A percentile compares a stretch with the other conserved stretches of the same genome.
These are phyloP conservation scores for Menidia menidia DNA, from an alignment of 2,797 vertebrate genomes.

Conservation along the genomic window DNA sequence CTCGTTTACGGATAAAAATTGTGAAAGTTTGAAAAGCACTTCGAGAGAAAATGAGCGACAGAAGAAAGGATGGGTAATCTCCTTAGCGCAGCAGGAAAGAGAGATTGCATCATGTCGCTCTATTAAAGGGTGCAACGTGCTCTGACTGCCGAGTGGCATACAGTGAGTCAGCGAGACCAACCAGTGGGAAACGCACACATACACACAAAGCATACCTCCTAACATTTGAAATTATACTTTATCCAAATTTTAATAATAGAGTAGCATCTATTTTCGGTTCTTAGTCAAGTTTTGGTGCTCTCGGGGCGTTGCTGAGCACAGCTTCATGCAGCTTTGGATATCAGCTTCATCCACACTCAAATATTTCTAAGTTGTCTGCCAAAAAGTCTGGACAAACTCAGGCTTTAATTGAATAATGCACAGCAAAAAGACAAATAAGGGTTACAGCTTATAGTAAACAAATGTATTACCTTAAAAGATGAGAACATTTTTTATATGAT, in stretches of 20 bases:
- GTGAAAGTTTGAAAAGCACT: constrained; percentile 20
- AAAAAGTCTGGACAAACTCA: background rate
- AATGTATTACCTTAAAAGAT: no score
- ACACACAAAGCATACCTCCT: constrained; percentile 24
- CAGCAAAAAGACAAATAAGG: background rate
- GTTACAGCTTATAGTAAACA: background rate
- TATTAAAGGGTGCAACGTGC: constrained; percentile 74
- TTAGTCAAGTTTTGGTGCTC: constrained; percentile 27
- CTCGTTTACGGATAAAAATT: constrained; percentile 23
- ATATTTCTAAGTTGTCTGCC: background rate
- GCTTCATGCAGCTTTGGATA: constrained; percentile 16
- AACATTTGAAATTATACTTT: constrained; percentile 55
- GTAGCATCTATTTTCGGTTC: constrained; percentile 48
- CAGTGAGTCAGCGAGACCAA: constrained; percentile 79
- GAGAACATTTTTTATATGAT: no score
- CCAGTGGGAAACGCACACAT: constrained; percentile 38
- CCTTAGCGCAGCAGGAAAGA: constrained; percentile 60
- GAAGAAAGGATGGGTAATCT: constrained; percentile 44
- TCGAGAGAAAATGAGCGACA: constrained; percentile 19
- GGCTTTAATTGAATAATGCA: no score
- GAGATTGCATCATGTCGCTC: constrained; percentile 75
- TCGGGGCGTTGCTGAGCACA: constrained; percentile 27
- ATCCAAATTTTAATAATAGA: constrained; percentile 66
- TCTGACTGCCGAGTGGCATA: constrained; percentile 73
- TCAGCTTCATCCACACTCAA: constrained; percentile 19